Conservation (phyloP, 2,113 vertebrate genomes). For the Ondatra zibethicus region DNA sequence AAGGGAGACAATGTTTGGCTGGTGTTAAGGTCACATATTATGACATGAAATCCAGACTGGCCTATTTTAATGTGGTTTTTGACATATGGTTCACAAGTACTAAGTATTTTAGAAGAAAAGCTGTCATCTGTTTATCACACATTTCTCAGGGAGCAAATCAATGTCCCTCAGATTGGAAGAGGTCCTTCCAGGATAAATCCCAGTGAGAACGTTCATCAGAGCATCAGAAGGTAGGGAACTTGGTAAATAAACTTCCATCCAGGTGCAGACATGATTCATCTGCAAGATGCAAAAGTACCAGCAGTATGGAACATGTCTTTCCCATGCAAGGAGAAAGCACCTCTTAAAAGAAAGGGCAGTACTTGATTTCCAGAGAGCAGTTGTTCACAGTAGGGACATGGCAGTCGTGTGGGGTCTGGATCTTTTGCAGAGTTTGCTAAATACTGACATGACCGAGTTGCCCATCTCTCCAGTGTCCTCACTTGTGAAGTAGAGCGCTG, state of each 20-base stretch:
- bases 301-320: not conserved
- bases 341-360: not conserved
- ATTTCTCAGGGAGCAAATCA: slow-evolving; percentile 54
- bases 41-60: not conserved
- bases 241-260: not conserved
- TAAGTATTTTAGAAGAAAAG: slow-evolving; percentile 43
- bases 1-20: not conserved
- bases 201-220: slow-evolving; percentile 32
- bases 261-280: not conserved
- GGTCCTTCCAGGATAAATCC: slow-evolving; percentile 33
- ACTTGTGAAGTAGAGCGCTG: not conserved
- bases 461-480: not conserved
- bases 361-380: not conserved
- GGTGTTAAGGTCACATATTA: not conserved
- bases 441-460: not conserved
- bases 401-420: not conserved
- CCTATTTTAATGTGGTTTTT: not conserved
- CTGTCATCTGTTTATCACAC: not conserved
- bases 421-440: slow-evolving; percentile 10
- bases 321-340: not conserved
- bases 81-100: slow-evolving; percentile 39
- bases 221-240: not conserved
- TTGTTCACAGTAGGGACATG: not conserved
- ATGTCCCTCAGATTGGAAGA: not conserved
- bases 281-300: not conserved